phyloP scores from a whole-genome alignment of 2,797 vertebrate species.

The Gymnopithys bicolor region DNA sequence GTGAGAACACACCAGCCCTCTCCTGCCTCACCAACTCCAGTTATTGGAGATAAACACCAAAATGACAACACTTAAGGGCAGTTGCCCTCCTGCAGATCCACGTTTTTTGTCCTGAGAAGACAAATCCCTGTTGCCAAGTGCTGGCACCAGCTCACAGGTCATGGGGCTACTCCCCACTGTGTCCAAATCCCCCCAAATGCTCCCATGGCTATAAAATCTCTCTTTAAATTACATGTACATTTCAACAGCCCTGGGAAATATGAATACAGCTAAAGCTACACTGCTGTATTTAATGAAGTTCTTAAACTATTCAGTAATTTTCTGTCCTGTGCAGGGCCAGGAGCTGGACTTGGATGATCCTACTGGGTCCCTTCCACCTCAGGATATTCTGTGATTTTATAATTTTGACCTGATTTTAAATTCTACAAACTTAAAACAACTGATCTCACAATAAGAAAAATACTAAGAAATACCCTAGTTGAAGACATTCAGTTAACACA shows the following conservation, averaged over 20 bases:
- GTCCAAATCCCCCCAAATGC: neutral
- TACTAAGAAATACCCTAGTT: rapidly evolving
- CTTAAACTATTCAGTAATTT: neutral
- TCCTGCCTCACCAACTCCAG: neutral
- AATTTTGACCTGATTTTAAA: neutral
- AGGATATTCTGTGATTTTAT: neutral
- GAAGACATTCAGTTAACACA: neutral
- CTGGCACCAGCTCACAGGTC: neutral
- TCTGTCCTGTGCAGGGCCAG: neutral
- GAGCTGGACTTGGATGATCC: neutral
- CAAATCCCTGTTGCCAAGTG: neutral
- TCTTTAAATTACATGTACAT: neutral
- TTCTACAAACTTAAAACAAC: neutral
- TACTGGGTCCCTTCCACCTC: neutral
- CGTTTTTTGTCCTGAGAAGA: neutral
- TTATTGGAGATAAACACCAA: neutral
- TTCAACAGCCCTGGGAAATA: neutral
- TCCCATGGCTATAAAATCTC: neutral
- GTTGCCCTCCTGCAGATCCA: neutral
- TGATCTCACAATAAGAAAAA: neutral
- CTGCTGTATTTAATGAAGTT: rapidly evolving
- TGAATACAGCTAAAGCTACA: rapidly evolving
- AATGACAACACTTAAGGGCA: rapidly evolving
- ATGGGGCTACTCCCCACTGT: rapidly evolving
- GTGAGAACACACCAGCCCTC: neutral